Evolutionary conservation across 2,797 vertebrate genomes (phyloP), one percentile per base, ranked within the genome.

Genomic region (Myiotriccus ornatus): DNA sequence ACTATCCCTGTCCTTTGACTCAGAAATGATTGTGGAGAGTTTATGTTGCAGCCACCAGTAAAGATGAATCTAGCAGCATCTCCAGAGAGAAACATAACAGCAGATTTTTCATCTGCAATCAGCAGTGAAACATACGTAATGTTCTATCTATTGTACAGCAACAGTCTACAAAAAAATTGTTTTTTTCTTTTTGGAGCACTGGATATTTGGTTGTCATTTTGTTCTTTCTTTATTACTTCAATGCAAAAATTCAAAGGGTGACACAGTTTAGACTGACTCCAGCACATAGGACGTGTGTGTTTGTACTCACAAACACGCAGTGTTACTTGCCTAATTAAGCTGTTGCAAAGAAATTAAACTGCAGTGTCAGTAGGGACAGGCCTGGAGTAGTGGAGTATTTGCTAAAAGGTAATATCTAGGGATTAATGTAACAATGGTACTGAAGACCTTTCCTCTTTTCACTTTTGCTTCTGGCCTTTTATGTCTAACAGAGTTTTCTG

Each of bases 381-480:
- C 17, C 49, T 64, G 60, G 30, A 87, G 28, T 23, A 89, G 41
- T 19, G 52, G 34, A 73, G 25, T 74, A 46, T 73, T 81, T 73
- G 14, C 52, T 84, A 71, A 84, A 79, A 83, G 75, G 60, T 57
- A 87, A 52, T 78, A 89, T 93, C 87, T 77, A 78, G 23, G 71
- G 56, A 91, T 95, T 87, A 90, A 49, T 60, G 18, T 43, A 84
- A 74, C 74, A 87, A 22, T 25, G 21, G 34, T n/a, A 67, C 22
- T 65, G 50, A 84, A 90, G n/a, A 69, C 12, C 17, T 84, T 81
- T 86, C 57, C 11, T 95, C 44, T 91, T 91, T 77, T 68, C 14
- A n/a, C 7, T 89, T 93, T 95, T 67, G 56, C 19, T 90, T 93
- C 21, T 71, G 43, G 77, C 19, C 30, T 92, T 86, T 89, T 79